Percentiles rank a stretch among this genome's conserved stretches.
These are phyloP conservation scores for Adineta ricciae DNA, from an alignment of 2,888 invertebrate species.

Conservation along the genomic window DNA sequence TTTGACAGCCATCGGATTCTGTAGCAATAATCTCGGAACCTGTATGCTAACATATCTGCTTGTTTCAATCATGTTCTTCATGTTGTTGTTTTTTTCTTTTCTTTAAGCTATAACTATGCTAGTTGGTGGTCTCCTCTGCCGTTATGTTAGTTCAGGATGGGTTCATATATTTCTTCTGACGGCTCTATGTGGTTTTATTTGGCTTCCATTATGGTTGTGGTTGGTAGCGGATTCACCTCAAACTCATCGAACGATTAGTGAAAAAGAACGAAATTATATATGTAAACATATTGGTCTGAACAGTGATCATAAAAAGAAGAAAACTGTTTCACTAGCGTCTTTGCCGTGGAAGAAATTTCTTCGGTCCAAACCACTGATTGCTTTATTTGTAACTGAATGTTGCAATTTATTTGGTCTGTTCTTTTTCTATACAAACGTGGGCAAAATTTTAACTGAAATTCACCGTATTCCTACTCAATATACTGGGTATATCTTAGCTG, in stretches of 20 bases:
- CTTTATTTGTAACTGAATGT: slow-evolving; percentile 34
- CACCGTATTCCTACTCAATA: not conserved
- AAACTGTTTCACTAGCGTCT: not conserved
- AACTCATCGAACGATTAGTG: not conserved
- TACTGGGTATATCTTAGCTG: not conserved
- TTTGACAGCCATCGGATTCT: not conserved
- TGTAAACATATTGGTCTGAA: not conserved
- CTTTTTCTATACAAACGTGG: slow-evolving; percentile 35
- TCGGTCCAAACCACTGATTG: slow-evolving; percentile 34
- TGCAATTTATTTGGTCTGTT: slow-evolving; percentile 35
- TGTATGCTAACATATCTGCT: not conserved
- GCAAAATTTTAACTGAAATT: slow-evolving; percentile 33
- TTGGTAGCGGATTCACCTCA: slow-evolving; percentile 2
- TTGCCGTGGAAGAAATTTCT: slow-evolving; percentile 35
- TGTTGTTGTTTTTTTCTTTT: not conserved
- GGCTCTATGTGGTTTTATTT: not conserved
- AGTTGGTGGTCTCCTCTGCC: not conserved
- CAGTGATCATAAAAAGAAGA: not conserved
- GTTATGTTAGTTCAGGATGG: not conserved
- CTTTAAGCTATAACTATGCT: not conserved
- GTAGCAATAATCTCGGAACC: not conserved
- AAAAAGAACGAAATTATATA: not conserved
- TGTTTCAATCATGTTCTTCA: no score
- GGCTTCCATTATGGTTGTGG: slow-evolving; percentile 2
- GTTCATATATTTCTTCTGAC: not conserved